Evolutionary conservation across 23 tunicate species (phyloP).

Genomic region (Diplosoma virens): DNA sequence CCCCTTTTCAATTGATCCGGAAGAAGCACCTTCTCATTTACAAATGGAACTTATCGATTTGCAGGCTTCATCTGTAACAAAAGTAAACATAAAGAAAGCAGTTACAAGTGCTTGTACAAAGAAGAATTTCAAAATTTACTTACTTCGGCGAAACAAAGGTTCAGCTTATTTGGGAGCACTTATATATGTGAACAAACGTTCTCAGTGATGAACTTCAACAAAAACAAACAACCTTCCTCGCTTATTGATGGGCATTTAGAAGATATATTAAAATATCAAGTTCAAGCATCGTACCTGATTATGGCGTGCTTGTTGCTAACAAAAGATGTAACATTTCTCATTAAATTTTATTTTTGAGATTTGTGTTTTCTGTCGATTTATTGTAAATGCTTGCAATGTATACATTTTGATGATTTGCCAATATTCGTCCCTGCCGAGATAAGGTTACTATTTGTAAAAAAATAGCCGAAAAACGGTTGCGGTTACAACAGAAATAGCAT

Average conservation of each 20-base stretch:
- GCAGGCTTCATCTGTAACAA: constrained; percentile 36
- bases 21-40: constrained; percentile 45
- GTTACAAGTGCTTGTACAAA: no score
- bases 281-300: constrained; percentile 17
- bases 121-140: no score
- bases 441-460: no score
- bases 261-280: constrained; percentile 10
- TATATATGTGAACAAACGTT: constrained; percentile 37
- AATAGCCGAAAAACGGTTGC: no score
- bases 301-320: no score
- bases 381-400: constrained; percentile 3
- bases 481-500: no score
- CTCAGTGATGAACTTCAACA: no score
- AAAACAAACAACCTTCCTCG: no score
- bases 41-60: constrained; percentile 38
- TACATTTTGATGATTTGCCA: constrained; percentile 1
- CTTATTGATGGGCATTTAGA: constrained; percentile 22
- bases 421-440: neutral
- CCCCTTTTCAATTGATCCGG: constrained; percentile 44
- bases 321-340: neutral
- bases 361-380: neutral
- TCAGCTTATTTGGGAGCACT: constrained; percentile 37
- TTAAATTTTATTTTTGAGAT: neutral
- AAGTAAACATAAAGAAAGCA: no score
- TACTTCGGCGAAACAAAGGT: no score